phyloP scores from a whole-genome alignment of 1,140 invertebrate genomes.

The Druon quercuslanigerum region DNA sequence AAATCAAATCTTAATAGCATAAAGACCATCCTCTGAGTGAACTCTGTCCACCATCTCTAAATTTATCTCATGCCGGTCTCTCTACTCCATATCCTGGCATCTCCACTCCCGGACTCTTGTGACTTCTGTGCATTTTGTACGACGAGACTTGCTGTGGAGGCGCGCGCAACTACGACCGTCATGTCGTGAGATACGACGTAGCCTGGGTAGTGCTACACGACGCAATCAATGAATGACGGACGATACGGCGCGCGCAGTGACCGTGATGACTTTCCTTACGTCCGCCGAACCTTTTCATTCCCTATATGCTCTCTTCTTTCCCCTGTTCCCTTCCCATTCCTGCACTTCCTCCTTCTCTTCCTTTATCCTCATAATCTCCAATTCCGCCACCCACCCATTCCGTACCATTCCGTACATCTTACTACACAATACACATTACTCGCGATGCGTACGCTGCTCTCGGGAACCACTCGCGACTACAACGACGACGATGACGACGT shows the following conservation, averaged over 20 bases:
- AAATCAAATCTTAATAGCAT: conserved; percentile 18
- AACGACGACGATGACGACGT: conserved; percentile 39
- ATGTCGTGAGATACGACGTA: conserved; percentile 43
- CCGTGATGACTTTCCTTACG: conserved; percentile 68
- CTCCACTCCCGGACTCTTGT: background rate
- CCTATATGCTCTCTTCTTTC: conserved; percentile 34
- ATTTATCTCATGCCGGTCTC: conserved; percentile 20
- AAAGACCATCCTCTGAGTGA: conserved; percentile 36
- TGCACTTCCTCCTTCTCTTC: conserved; percentile 25
- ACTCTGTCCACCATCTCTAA: background rate
- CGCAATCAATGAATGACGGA: conserved; percentile 68
- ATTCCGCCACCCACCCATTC: conserved; percentile 7
- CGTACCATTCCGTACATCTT: conserved; percentile 39
- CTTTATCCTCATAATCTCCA: background rate
- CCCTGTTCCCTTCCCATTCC: conserved; percentile 32
- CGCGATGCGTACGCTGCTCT: conserved; percentile 54
- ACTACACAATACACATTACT: conserved; percentile 55
- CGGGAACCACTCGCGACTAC: conserved; percentile 35
- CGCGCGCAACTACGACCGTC: conserved; percentile 30
- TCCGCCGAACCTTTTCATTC: conserved; percentile 41
- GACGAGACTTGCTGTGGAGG: background rate
- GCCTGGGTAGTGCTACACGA: conserved; percentile 44
- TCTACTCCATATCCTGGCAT: conserved; percentile 22
- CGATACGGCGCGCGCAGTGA: conserved; percentile 59
- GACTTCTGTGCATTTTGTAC: conserved; percentile 22